Base-by-base conservation (phyloP, 2,797 vertebrate genomes). In the Chaunax sp. region DNA sequence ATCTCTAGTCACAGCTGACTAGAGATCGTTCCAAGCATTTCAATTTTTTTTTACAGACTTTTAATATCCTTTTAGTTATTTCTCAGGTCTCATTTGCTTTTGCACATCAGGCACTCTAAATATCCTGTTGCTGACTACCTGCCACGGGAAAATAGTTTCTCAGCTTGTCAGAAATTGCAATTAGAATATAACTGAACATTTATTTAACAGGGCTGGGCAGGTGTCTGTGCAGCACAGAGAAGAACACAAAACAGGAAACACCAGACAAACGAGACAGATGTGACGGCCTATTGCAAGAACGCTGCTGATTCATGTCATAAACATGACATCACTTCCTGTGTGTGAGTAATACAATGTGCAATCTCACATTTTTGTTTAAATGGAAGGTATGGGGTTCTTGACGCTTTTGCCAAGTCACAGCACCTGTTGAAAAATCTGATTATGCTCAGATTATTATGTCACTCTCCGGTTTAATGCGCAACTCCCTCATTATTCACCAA, bases 71-170 rank as follows among this genome's bases (percentile, higher is more conserved):
- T 63, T 52, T 38, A 25, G 40, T 62, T 77, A 55, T 7, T 22
- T 57, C 50, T 45, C 25, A 51, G 67, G 77, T 87, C 51, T 83
- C 64, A 85, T 90, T 87, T 84, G 66, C 52, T 66, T 62, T 65
- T 63, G 71, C 72, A 78, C 54, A 78, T 69, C 61, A 74, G 60
- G 20, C 45, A 13, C 68, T 69, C 30, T 64, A 68, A 67, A 64
- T 71, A 78, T 83, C 76, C 69, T 63, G 72, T 8, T 43, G 33
- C 58, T 64, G 59, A 22, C 58, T 55, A 69, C 76, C 61, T 68
- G 73, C 37, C 51, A 25, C 28, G 11, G n/a, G 57, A 73, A 81
- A 70, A 52, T 40, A 44, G 38, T 43, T 30, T 28, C 40, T 28
- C 45, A 54, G 13, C 43, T 16, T 37, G 70, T 63, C 23, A 68